These are phyloP conservation scores for Pipistrellus kuhlii DNA, from an alignment of 2,797 vertebrate genomes.

Conservation along the genomic window DNA sequence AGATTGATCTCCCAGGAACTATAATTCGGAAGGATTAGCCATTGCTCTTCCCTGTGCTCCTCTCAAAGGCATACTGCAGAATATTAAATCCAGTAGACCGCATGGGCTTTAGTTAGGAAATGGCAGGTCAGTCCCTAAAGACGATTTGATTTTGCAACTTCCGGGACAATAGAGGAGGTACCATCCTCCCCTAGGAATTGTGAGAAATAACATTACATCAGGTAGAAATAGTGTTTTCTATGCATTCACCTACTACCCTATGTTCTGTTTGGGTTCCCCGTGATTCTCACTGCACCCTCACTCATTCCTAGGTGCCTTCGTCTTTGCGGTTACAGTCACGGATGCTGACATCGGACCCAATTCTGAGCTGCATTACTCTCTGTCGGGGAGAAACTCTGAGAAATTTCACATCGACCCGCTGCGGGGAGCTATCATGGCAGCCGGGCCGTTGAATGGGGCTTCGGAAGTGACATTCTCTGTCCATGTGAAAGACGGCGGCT, in stretches of 20 bases:
- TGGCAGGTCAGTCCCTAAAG: background rate
- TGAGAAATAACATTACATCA: background rate
- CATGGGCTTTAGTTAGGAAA: slow-evolving; percentile 4
- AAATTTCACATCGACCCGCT: slow-evolving; percentile 96
- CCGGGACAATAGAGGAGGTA: background rate
- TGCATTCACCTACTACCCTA: accelerated
- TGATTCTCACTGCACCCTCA: background rate
- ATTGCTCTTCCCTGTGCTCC: background rate
- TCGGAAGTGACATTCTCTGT: slow-evolving; percentile 97
- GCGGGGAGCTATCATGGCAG: slow-evolving; percentile 95
- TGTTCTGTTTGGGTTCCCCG: background rate
- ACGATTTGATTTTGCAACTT: background rate
- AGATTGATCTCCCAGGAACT: background rate
- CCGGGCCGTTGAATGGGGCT: slow-evolving; percentile 89
- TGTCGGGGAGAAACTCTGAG: slow-evolving; percentile 93
- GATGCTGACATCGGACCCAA: slow-evolving; percentile 96
- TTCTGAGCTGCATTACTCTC: slow-evolving; percentile 95
- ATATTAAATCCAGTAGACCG: background rate
- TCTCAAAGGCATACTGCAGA: slow-evolving; percentile 13
- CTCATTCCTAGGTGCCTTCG: slow-evolving; percentile 91
- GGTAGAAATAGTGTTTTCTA: background rate
- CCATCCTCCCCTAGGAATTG: background rate
- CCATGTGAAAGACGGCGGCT: slow-evolving; percentile 93
- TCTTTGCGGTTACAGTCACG: slow-evolving; percentile 98
- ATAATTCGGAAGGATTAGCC: background rate